Base-by-base conservation (phyloP, 30 jellyfish, hydroid and myxozoan genomes). In the Turritopsis rubra region DNA sequence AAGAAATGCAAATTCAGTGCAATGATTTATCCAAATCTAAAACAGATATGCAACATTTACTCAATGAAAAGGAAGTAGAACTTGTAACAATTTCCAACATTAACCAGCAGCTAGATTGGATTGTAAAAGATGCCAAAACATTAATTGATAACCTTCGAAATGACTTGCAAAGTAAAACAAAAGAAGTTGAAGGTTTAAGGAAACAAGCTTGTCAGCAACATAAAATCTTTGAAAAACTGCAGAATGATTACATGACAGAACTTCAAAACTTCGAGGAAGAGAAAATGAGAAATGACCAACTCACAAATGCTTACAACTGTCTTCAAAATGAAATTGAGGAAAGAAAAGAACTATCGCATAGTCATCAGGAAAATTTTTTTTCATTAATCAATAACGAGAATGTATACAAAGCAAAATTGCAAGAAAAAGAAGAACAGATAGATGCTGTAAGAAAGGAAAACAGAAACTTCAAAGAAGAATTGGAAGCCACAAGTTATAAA, bases 181-280 rank as follows among this genome's bases (percentile, higher is more conserved):
- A 19, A 7, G 77, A 68, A 68, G 77, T 27, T 8, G 7, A 68
- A 68, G 9, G 30, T 19, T 68, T 68, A 23, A 68, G 19, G 77
- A 68, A 68, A 68, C 77, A 68, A 68, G 28, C 31, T 22, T 68
- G 16, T 68, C 23, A 68, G 77, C 77, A n/a, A 22, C 28, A n/a
- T 68, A n/a, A 23, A 8, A 68, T n/a, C 30, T 23, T 68, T 0
- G 22, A 68, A n/a, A 27, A 68, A 27, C 9, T 68, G 30, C 77
- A 68, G 21, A 23, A 19, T 7, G 17, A 68, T 17, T 27, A n/a
- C 28, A 27, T 68, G 28, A 27, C 77, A 16, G 19, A 23, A 68
- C 19, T 1, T 17, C 28, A 68, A 19, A 27, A n/a, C 30, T 23
- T 68, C 30, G 77, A 68, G 9, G 22, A 68, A 68, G 31, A 68